phyloP scores from a whole-genome alignment of 2,797 vertebrate genomes.

The Odontamblyopus lacepedii region DNA sequence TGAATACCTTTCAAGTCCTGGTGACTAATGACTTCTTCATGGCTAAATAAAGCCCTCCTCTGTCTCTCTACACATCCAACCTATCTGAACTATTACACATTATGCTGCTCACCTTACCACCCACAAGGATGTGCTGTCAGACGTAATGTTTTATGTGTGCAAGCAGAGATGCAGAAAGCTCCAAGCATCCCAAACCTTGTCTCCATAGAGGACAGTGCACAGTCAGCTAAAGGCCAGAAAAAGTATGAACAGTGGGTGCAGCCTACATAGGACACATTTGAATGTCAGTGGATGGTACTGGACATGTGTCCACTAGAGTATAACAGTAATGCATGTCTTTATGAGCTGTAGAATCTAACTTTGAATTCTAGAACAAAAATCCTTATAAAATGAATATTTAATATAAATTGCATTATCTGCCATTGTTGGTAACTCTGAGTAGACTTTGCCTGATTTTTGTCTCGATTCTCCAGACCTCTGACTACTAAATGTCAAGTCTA shows the following conservation, averaged over 20 bases:
- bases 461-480: too few relatives aligned
- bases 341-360: too few relatives aligned
- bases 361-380: too few relatives aligned
- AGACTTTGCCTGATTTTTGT: too few relatives aligned
- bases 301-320: neutral
- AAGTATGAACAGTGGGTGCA: neutral
- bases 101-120: constrained; percentile 29
- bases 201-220: constrained; percentile 26
- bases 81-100: constrained; percentile 58
- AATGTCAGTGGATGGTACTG: neutral
- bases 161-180: constrained; percentile 13
- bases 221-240: constrained; percentile 29
- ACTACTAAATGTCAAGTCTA: too few relatives aligned
- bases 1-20: constrained; percentile 65
- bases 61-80: constrained; percentile 62
- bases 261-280: neutral
- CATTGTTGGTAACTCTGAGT: too few relatives aligned
- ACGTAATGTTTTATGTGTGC: constrained; percentile 5
- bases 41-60: constrained; percentile 64
- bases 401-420: too few relatives aligned
- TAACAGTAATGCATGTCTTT: too few relatives aligned
- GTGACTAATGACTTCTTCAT: constrained; percentile 66
- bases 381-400: too few relatives aligned
- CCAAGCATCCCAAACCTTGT: neutral
- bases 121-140: constrained; percentile 14